Evolutionary conservation across 2,113 vertebrate species (phyloP), one percentile per base, ranked within the genome.

Genomic region (Rissa tridactyla): DNA sequence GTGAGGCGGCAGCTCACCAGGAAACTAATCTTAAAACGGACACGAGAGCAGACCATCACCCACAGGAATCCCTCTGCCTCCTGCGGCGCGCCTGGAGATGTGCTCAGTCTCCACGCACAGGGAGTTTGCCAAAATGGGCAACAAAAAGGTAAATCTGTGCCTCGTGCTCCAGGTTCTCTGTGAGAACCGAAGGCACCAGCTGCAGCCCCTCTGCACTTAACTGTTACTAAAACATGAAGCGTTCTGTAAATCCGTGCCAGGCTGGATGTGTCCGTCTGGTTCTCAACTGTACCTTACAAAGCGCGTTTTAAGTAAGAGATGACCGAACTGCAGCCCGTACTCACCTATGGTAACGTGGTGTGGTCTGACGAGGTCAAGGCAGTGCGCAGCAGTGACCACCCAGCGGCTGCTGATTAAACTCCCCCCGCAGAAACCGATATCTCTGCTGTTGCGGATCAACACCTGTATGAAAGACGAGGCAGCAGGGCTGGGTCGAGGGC

Each of bases 371-470:
- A 95, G 92, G 17, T 98, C 91, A 0, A 98, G 96, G 94, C 99
- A 99, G 95, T 99, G 99, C 17, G 98, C 98, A 1, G 99, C 99
- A 11, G 98, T 98, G 52, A 99, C 38, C 18, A 99, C 98, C 99
- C 99, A 99, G 8, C 96, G 98, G 1, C 97, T 97, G 13, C 97
- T 95, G 21, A 99, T 97, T 84, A 99, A 95, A 15, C 98, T 98
- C 57, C 99, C 98, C 1, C 98, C 98, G 60, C 99, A 99, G 98
- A 99, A 99, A 0, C 98, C 98, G 1, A 70, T 40, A 3, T 92
- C 98, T 54, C 96, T 91, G 5, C 96, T 47, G 60, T 92, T 97
- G 34, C 89, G 95, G 87, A 99, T 80, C 86, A 99, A 93, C 69
- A 98, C 99, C 99, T 99, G 69, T 1, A 23, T 13, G 86, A 65